Conservation (phyloP, 2,113 vertebrate genomes). For the Rhinoptilus africanus region DNA sequence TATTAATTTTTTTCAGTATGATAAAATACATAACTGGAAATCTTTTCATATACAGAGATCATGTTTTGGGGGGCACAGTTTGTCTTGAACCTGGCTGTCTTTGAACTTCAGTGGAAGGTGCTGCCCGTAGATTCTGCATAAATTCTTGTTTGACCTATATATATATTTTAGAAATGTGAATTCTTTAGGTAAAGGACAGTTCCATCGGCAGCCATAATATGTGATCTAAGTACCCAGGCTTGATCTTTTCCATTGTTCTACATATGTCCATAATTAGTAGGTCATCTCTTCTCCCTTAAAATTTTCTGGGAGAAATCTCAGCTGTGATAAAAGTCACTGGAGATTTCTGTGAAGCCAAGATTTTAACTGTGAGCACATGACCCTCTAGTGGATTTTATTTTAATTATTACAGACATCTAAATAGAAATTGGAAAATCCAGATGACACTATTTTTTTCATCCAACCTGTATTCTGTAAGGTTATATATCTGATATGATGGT, state of each 20-base stretch:
- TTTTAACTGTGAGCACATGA: not conserved
- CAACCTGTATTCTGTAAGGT: not conserved
- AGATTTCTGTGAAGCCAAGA: not conserved
- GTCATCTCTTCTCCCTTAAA: not conserved
- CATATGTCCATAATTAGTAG: not conserved
- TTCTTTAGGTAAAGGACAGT: not conserved
- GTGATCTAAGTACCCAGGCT: not conserved
- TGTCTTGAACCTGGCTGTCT: not conserved
- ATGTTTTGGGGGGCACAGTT: not conserved
- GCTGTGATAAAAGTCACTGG: not conserved
- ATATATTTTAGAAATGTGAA: not conserved
- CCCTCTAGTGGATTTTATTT: not conserved
- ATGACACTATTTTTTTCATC: not conserved
- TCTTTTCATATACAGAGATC: not conserved
- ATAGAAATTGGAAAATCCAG: not conserved
- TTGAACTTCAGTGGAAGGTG: not conserved
- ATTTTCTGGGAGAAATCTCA: not conserved
- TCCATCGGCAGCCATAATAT: not conserved
- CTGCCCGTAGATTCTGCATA: not conserved
- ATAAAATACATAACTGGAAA: not conserved
- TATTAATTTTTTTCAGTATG: not conserved
- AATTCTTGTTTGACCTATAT: not conserved
- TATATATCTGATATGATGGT: not conserved
- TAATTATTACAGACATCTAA: not conserved
- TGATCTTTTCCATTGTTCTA: not conserved